Evolutionary conservation across 1,140 invertebrate genomes (phyloP).

Genomic region (Globodera rostochiensis): DNA sequence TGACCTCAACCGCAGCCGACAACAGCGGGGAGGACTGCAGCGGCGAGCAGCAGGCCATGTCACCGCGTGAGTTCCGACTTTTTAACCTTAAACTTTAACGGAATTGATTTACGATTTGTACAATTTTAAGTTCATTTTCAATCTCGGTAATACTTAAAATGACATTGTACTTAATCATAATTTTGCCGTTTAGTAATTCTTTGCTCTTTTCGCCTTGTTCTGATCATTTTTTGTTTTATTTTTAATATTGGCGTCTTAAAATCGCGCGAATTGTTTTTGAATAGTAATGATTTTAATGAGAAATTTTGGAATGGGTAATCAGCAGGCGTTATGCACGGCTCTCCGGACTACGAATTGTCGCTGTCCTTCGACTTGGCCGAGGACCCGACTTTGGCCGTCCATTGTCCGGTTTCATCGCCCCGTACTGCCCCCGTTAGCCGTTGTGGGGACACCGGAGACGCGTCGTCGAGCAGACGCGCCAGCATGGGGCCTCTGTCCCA

Average conservation of each 20-base stretch:
- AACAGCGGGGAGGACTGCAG: neutral
- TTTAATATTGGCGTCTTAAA: too few species aligned
- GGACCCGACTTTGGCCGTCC: neutral
- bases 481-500: neutral
- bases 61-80: slow-evolving; percentile 10
- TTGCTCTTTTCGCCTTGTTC: too few species aligned
- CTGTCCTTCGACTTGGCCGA: neutral
- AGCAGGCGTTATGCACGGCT: too few species aligned
- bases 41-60: neutral
- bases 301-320: too few species aligned
- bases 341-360: neutral
- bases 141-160: neutral
- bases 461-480: neutral
- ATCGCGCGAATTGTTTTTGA: too few species aligned
- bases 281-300: too few species aligned
- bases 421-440: too few species aligned
- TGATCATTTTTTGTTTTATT: too few species aligned
- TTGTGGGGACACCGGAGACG: neutral
- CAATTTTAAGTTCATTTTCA: neutral
- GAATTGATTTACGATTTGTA: neutral
- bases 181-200: too few species aligned
- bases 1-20: neutral
- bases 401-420: neutral
- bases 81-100: neutral
- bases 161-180: too few species aligned